Conservation (phyloP, 1,140 invertebrate genomes). For the Drosophila kepulauana region DNA sequence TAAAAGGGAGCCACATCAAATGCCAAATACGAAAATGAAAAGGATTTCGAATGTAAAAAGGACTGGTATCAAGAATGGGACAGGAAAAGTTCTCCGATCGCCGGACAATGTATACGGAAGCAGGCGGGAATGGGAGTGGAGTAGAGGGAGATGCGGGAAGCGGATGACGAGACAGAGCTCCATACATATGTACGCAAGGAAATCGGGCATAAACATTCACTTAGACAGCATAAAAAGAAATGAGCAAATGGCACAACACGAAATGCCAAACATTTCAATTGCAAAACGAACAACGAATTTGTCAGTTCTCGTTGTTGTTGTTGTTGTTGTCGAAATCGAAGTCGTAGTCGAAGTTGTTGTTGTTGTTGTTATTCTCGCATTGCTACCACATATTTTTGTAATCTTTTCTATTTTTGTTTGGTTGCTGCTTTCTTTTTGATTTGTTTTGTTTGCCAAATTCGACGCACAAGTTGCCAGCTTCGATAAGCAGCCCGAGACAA, state of each 20-base stretch:
- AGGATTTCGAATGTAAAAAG: constrained; percentile 39
- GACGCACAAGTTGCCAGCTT: constrained; percentile 46
- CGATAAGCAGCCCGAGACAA: constrained; percentile 31
- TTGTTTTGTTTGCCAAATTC: constrained; percentile 44
- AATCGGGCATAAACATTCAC: constrained; percentile 77
- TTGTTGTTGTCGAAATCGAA: constrained; percentile 11
- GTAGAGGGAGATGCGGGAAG: neutral
- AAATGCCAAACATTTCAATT: constrained; percentile 71
- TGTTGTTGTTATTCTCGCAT: constrained; percentile 4
- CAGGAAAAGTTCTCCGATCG: neutral
- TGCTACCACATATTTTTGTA: constrained; percentile 18
- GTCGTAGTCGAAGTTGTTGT: neutral
- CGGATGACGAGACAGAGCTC: neutral
- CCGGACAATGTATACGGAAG: constrained; percentile 5
- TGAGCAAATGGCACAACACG: constrained; percentile 42
- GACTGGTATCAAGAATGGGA: neutral
- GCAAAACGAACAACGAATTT: constrained; percentile 44
- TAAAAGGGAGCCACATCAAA: constrained; percentile 58
- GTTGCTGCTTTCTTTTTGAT: constrained; percentile 26
- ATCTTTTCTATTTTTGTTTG: constrained; percentile 9
- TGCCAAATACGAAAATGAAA: constrained; percentile 62
- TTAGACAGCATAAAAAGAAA: constrained; percentile 71
- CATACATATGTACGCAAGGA: constrained; percentile 32
- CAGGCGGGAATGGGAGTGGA: neutral
- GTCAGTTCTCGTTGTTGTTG: constrained; percentile 30